A percentile compares a stretch with the other conserved stretches of the same genome.
Evolutionary conservation across 2,113 vertebrate species (phyloP).

Genomic region (Microtus pennsylvanicus): DNA sequence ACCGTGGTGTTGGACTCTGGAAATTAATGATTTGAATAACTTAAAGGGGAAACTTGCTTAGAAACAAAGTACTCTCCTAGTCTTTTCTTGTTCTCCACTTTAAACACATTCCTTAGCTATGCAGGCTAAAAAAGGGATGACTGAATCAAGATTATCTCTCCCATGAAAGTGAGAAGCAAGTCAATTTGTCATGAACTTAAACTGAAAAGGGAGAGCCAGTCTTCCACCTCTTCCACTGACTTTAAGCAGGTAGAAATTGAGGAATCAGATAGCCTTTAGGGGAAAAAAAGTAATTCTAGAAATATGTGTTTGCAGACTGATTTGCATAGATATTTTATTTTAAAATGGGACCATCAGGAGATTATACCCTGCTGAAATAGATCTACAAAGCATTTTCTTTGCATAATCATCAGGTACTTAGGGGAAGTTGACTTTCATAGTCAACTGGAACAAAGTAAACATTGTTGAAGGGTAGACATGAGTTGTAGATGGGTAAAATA

Average conservation of each 20-base stretch:
- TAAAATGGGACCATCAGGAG: not conserved
- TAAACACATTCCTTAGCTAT: not conserved
- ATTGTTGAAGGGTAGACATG: not conserved
- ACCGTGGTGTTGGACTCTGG: conserved; percentile 36
- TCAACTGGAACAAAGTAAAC: not conserved
- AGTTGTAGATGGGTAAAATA: not conserved
- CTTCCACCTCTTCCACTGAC: not conserved
- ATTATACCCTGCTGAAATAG: not conserved
- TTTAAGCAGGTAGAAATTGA: not conserved
- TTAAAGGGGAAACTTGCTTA: not conserved
- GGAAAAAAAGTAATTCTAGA: not conserved
- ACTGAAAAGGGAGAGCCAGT: not conserved
- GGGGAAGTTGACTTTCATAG: not conserved
- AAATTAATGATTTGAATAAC: conserved; percentile 60
- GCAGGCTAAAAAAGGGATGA: conserved; percentile 30
- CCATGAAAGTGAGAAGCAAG: not conserved
- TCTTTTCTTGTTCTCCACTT: conserved; percentile 65
- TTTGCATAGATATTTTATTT: not conserved
- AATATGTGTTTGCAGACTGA: no score
- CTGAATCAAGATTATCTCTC: conserved; percentile 9
- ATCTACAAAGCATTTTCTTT: not conserved
- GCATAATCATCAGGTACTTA: not conserved
- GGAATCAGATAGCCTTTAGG: not conserved
- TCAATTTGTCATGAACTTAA: not conserved
- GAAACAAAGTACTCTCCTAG: conserved; percentile 27